These are phyloP conservation scores for Colostygia pectinataria DNA, from an alignment of 2,888 invertebrate genomes.

Conservation along the genomic window DNA sequence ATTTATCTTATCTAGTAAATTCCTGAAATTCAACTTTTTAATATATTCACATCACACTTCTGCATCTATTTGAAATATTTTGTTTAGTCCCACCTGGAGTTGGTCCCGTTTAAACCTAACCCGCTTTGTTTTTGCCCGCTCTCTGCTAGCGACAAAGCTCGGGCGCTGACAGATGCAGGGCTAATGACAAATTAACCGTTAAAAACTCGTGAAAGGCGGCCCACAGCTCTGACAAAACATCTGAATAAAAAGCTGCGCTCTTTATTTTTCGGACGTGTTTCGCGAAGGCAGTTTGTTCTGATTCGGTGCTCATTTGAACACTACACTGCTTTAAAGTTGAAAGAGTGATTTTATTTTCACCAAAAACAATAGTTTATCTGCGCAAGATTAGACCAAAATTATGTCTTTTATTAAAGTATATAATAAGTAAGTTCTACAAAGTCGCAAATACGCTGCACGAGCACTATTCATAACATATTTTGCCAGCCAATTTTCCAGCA, in stretches of 20 bases:
- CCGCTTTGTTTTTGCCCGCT: conserved; percentile 47
- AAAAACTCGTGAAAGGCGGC: conserved; percentile 66
- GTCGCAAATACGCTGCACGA: too few relatives aligned
- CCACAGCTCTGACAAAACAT: conserved; percentile 47
- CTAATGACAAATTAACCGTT: conserved; percentile 76
- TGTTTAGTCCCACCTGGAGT: conserved; percentile 24
- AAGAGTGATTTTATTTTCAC: neutral
- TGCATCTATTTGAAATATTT: neutral
- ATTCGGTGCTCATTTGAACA: conserved; percentile 8
- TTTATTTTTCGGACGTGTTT: conserved; percentile 61
- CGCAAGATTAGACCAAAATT: too few relatives aligned
- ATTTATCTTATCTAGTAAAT: too few relatives aligned
- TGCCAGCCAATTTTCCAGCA: too few relatives aligned
- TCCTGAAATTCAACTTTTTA: too few relatives aligned
- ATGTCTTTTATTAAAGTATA: too few relatives aligned
- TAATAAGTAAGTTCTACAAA: too few relatives aligned
- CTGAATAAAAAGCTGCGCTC: conserved; percentile 56
- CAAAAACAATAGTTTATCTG: too few relatives aligned
- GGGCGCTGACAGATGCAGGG: conserved; percentile 68
- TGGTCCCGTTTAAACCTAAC: conserved; percentile 41
- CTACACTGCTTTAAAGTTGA: neutral
- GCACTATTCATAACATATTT: too few relatives aligned
- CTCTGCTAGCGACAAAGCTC: conserved; percentile 50
- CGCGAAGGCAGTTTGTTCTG: conserved; percentile 60
- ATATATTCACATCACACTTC: too few relatives aligned